Evolutionary conservation across 2,888 invertebrate species (phyloP).

Genomic region (Argyresthia goedartella): DNA sequence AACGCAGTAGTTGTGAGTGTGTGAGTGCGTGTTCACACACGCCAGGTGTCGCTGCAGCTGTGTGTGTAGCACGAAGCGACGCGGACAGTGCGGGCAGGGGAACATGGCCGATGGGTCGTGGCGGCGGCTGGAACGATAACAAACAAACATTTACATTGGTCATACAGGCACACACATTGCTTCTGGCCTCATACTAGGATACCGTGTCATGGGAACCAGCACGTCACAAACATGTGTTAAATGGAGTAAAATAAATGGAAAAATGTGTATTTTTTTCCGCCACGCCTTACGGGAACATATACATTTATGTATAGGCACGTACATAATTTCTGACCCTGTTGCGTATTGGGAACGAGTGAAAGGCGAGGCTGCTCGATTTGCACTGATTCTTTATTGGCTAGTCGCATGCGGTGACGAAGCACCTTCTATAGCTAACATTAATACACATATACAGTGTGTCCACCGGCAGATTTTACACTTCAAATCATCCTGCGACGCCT

Average conservation of each 20-base stretch:
- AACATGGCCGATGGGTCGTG: slow-evolving; percentile 41
- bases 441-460: too few species aligned
- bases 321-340: background rate
- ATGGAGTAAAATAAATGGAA: too few species aligned
- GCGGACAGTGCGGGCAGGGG: slow-evolving; percentile 35
- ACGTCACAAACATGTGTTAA: background rate
- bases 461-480: too few species aligned
- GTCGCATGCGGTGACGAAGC: too few species aligned
- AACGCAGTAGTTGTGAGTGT: slow-evolving; percentile 50
- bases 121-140: slow-evolving; percentile 26
- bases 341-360: too few species aligned
- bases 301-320: background rate
- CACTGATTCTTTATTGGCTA: too few species aligned
- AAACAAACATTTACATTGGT: background rate
- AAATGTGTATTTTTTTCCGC: too few species aligned
- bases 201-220: too few species aligned
- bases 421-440: too few species aligned
- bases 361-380: too few species aligned
- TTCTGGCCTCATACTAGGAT: too few species aligned
- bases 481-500: too few species aligned
- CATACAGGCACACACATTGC: background rate
- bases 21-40: slow-evolving; percentile 32
- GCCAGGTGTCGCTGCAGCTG: slow-evolving; percentile 35
- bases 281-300: background rate
- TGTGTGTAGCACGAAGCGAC: slow-evolving; percentile 42